Conservation (phyloP, 1,140 invertebrate species). For the Scylla paramamosain region DNA sequence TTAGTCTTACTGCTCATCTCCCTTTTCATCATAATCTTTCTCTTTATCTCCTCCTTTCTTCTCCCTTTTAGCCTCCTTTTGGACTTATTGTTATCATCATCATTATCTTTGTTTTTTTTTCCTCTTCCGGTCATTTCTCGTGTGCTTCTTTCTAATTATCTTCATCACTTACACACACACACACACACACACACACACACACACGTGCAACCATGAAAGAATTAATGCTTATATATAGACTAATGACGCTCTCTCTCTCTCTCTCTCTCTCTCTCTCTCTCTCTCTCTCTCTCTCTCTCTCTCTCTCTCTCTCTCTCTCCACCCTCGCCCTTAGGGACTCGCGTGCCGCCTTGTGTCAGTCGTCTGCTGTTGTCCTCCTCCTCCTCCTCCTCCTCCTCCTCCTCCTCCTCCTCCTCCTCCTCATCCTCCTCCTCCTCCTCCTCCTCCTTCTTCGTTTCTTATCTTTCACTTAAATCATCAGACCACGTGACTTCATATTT, state of each 20-base stretch:
- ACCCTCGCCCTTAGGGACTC: constrained; percentile 1
- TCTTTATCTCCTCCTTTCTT: neutral
- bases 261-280: constrained; percentile 36
- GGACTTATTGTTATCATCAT: neutral
- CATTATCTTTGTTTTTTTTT: neutral
- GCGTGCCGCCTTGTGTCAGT: constrained; percentile 21
- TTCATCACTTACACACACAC: constrained; percentile 25
- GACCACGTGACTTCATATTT: neutral
- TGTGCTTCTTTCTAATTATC: neutral
- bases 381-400: constrained; percentile 1
- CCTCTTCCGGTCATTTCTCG: neutral
- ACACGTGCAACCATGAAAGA: neutral
- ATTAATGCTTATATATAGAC: neutral
- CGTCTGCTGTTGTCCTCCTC: neutral
- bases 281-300: constrained; percentile 50
- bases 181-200: constrained; percentile 41
- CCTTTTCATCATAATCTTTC: neutral
- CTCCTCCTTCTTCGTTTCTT: neutral
- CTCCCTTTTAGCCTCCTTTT: neutral
- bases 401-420: too few species aligned
- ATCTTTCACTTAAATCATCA: neutral
- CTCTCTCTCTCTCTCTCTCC: constrained; percentile 46
- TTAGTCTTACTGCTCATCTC: neutral
- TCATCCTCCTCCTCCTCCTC: too few species aligned
- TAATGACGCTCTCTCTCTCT: neutral